These are phyloP conservation scores for cat (Felis catus) DNA, from an alignment of 2,113 vertebrate genomes.

Conservation along the genomic window DNA sequence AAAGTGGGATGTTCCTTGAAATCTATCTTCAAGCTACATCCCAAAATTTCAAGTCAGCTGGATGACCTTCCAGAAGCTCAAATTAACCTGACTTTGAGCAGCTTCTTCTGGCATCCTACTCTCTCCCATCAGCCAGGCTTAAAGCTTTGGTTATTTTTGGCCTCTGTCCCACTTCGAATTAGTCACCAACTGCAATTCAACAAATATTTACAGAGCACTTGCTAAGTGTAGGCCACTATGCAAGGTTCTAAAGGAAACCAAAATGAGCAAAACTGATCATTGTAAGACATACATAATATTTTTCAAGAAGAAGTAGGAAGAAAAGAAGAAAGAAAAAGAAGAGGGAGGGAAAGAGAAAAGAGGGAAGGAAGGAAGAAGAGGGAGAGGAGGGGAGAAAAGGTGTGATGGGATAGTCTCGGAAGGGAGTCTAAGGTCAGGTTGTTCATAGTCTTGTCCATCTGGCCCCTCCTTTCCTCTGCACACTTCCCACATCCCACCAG, in stretches of 20 bases:
- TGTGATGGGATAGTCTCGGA: not conserved
- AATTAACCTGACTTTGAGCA: not conserved
- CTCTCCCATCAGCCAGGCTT: not conserved
- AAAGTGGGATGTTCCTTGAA: not conserved
- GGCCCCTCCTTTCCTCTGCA: not conserved
- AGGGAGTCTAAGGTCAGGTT: not conserved
- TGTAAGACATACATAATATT: not conserved
- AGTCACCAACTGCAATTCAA: not conserved
- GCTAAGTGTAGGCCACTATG: not conserved
- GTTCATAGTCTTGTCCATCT: not conserved
- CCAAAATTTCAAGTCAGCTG: not conserved
- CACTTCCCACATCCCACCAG: not conserved
- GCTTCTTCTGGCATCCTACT: not conserved
- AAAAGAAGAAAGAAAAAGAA: not conserved
- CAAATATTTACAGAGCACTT: not conserved
- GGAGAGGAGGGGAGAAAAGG: not conserved
- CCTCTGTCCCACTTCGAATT: not conserved
- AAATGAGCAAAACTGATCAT: not conserved
- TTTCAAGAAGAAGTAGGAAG: not conserved
- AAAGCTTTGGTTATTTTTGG: not conserved
- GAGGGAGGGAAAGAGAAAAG: not conserved
- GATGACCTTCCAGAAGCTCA: not conserved
- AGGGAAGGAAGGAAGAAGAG: not conserved
- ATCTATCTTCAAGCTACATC: not conserved
- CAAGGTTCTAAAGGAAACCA: conserved; percentile 8